Percentiles rank a stretch among this genome's conserved stretches.
phyloP scores from a whole-genome alignment of 2,113 vertebrate genomes.

The Saimiri boliviensis region DNA sequence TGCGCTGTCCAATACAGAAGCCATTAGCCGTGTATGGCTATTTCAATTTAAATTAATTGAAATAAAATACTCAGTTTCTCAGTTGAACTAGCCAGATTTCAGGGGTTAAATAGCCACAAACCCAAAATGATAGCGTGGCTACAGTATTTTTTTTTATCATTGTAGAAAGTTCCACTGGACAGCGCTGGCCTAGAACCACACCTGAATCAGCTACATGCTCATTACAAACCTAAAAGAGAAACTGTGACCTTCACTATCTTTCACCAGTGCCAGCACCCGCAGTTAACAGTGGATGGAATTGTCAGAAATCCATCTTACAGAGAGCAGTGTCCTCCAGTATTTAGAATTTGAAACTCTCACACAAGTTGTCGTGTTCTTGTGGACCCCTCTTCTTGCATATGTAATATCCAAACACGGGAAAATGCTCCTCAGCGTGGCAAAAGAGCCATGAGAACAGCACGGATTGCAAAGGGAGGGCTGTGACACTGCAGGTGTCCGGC shows the following conservation, averaged over 20 bases:
- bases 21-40: background rate
- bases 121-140: background rate
- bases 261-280: background rate
- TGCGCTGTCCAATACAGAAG: background rate
- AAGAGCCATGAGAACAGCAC: too few relatives aligned
- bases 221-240: background rate
- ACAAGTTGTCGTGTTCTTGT: background rate
- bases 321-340: background rate
- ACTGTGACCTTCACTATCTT: fast-evolving
- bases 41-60: background rate
- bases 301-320: background rate
- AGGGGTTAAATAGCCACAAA: background rate
- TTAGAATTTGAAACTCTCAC: background rate
- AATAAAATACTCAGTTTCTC: background rate
- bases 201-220: background rate
- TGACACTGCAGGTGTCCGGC: fast-evolving
- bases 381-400: background rate
- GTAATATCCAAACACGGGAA: background rate
- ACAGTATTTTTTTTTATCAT: background rate
- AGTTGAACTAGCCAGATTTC: background rate
- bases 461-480: background rate
- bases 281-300: background rate
- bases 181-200: background rate
- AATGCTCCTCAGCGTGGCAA: background rate
- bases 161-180: background rate